Base-by-base conservation (phyloP, 2,113 vertebrate genomes). In the Sapajus apella region DNA sequence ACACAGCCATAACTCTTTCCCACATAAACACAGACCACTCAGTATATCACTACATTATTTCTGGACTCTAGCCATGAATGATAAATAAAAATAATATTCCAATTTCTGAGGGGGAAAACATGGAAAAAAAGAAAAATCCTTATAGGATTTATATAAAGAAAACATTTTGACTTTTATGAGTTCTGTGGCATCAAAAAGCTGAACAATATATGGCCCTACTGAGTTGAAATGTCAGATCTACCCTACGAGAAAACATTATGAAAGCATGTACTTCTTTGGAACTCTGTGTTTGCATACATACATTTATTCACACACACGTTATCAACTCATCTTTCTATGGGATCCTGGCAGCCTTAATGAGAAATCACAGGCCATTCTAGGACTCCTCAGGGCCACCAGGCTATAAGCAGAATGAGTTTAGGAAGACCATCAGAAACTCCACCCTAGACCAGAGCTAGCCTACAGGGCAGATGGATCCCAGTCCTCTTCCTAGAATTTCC, bases 71-170 rank as follows among this genome's bases (percentile, higher is more conserved):
- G 91, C 3, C 66, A 23, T 56, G 17, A 23, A 17, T 45, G 32
- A 90, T 20, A 88, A 92, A 86, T 43, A 86, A 84, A 91, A 96
- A 52, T 14, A 86, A 84, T 32, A 93, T 64, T 83, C 7, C 27
- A 1, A 87, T 73, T 94, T 87, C 90, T 92, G 37, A 14, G 13
- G 0, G 45, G 66, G 5, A 16, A 64, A 68, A 95, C 7, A 55
- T 14, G 4, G 18, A 23, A 83, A 52, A 90, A 70, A 92, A 88
- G 40, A 32, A 90, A 96, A 95, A 52, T 47, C 25, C 50, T 56
- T 94, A 82, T 2, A 86, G 73, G 1, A 73, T 58, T 56, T 79
- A 91, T 14, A 52, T 47, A n/a, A 88, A 96, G 43, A 47, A 58
- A 84, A 37, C 35, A 86, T 43, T 86, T 81, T 66, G 37, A 89